phyloP scores from a whole-genome alignment of 1,140 invertebrate species.

The Oedothorax gibbosus region DNA sequence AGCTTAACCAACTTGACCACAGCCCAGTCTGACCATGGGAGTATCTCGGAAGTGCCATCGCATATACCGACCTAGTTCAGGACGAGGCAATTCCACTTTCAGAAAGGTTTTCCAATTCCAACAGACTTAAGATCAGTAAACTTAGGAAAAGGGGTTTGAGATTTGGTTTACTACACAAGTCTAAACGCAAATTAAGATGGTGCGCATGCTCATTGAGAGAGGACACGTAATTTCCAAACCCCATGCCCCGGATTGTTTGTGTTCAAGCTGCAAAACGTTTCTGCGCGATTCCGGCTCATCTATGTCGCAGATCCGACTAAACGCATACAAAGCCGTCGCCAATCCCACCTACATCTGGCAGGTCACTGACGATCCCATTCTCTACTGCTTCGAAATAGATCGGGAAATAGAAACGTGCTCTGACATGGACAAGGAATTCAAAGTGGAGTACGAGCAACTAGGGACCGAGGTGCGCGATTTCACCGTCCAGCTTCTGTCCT shows the following conservation, averaged over 20 bases:
- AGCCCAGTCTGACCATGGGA: no score
- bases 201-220: conserved; percentile 75
- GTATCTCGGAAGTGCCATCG: no score
- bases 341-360: conserved; percentile 78
- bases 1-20: no score
- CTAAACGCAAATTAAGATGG: no score
- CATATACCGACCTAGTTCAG: no score
- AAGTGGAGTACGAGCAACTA: conserved; percentile 72
- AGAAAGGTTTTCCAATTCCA: no score
- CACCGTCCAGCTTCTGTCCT: conserved; percentile 75
- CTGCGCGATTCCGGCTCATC: conserved; percentile 70
- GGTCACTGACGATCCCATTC: conserved; percentile 76
- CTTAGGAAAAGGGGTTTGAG: no score
- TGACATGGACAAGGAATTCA: conserved; percentile 72
- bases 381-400: conserved; percentile 75
- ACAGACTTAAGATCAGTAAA: no score
- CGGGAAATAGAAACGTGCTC: conserved; percentile 72
- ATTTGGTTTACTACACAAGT: no score
- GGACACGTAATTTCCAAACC: conserved; percentile 73
- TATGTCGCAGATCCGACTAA: conserved; percentile 71
- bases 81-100: no score
- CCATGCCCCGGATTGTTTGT: conserved; percentile 73
- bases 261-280: conserved; percentile 62
- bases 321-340: conserved; percentile 74
- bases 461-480: conserved; percentile 73